Percentiles rank a stretch among this genome's conserved stretches.
Evolutionary conservation across 2,888 invertebrate genomes (phyloP).

Genomic region (Bombylius discolor): DNA sequence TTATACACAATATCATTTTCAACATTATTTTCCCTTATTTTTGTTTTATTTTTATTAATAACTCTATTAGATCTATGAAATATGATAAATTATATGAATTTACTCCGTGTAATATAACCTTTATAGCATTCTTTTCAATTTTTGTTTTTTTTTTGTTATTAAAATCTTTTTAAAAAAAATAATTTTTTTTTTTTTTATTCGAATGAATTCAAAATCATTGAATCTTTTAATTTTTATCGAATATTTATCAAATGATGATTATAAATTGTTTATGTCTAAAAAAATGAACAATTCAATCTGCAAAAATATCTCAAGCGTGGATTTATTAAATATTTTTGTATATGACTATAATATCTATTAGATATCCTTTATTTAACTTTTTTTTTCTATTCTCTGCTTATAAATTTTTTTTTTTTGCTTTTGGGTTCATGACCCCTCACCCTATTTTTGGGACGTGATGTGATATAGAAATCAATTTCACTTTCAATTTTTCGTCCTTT

Average conservation of each 20-base stretch:
- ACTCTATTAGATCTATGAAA: too few species aligned
- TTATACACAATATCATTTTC: too few species aligned
- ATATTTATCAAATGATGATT: neutral
- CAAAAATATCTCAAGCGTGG: neutral
- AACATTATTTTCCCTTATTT: too few species aligned
- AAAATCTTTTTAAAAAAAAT: too few species aligned
- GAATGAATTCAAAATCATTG: too few species aligned
- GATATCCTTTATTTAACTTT: neutral
- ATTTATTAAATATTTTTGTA: neutral
- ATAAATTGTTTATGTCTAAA: neutral
- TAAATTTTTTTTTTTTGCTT: neutral
- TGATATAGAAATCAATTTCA: constrained; percentile 11
- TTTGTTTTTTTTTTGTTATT: too few species aligned
- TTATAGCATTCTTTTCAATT: too few species aligned
- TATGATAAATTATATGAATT: too few species aligned
- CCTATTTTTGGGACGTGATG: constrained; percentile 1
- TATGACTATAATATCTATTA: neutral
- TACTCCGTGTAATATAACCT: too few species aligned
- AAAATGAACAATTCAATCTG: constrained; percentile 5
- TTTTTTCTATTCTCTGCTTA: neutral
- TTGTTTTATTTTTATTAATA: too few species aligned
- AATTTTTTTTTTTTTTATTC: too few species aligned
- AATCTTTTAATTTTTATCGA: too few species aligned
- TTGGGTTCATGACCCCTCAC: constrained; percentile 1
- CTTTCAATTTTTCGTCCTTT: neutral